Evolutionary conservation across 1,140 invertebrate genomes (phyloP), one percentile per base, ranked within the genome.

Genomic region (Diuraphis noxia): DNA sequence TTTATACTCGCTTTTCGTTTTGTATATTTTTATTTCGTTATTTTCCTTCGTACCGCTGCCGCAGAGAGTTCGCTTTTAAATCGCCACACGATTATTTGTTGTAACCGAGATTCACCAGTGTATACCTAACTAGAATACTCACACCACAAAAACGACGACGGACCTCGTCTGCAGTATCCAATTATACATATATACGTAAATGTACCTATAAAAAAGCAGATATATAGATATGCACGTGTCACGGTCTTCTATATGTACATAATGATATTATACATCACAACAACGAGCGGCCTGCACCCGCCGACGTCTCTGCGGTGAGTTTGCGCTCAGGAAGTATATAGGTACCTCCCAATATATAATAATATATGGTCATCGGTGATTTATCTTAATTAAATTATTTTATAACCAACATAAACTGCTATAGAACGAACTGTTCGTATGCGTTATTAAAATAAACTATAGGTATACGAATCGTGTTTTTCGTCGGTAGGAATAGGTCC

Each of bases 331-430:
- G 41, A 34, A 46, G 30, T 84, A 1, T 34, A 79, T 34, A 34
- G 30, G 10, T 46, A 46, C 8, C 8, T 46, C 10, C 0, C 7
- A 13, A 63, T 30, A 63, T 19, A 13, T 63, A 63, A n/a, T 5
- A n/a, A 34, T 72, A 17, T 72, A 72, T 49, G 46, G 38, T 81
- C 81, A 1, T 25, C 9, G 3, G 72, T 90, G 23, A 90, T 90
- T 81, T 90, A 81, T 90, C 88, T 79, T 79, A 90, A 90, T 90
- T 79, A 90, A 90, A 90, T 79, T 17, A 49, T 90, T 63, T 88
- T 30, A 40, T 6, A 17, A 82, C 38, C 1, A 40, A 88, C 86
- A 46, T 13, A 19, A 46, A 36, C 36, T 56, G 49, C 19, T 23
- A 56, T 9, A 13, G 19, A 10, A 86, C 8, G 3, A 82, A 41